Percentiles rank a stretch among this genome's conserved stretches.
phyloP scores from a whole-genome alignment of 2,888 invertebrate genomes.

The Hypselothyrea guttata region DNA sequence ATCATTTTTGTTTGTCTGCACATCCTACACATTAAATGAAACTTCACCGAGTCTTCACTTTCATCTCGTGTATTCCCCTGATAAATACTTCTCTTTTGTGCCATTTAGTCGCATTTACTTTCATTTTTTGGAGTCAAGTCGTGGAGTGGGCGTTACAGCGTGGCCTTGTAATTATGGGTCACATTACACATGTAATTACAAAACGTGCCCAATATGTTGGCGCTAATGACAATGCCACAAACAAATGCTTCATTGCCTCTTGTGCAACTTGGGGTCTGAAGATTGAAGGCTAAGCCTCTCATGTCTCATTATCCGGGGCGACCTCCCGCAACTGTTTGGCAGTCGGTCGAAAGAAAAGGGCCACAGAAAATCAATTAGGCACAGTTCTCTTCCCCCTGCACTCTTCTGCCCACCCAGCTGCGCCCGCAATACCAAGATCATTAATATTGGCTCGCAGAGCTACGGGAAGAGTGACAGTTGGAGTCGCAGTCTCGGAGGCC shows the following conservation, averaged over 20 bases:
- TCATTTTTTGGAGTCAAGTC: slow-evolving; percentile 39
- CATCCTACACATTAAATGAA: neutral
- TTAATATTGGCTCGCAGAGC: slow-evolving; percentile 48
- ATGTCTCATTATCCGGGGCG: slow-evolving; percentile 37
- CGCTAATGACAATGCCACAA: slow-evolving; percentile 45
- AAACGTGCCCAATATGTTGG: slow-evolving; percentile 43
- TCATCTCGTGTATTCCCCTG: neutral
- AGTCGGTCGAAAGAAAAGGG: slow-evolving; percentile 22
- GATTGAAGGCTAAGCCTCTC: slow-evolving; percentile 18
- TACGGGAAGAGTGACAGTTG: slow-evolving; percentile 37
- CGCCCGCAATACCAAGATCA: slow-evolving; percentile 47
- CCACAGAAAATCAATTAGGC: slow-evolving; percentile 67
- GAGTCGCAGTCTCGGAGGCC: slow-evolving; percentile 22
- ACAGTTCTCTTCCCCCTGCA: slow-evolving; percentile 27
- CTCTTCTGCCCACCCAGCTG: slow-evolving; percentile 16
- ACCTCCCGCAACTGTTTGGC: slow-evolving; percentile 48
- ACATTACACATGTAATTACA: slow-evolving; percentile 47
- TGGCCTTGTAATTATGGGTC: slow-evolving; percentile 36
- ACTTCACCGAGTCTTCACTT: slow-evolving; percentile 1
- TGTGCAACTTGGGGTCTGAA: slow-evolving; percentile 51
- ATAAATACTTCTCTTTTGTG: neutral
- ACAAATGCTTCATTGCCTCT: slow-evolving; percentile 28
- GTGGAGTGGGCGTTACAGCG: slow-evolving; percentile 8
- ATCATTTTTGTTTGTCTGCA: too few relatives aligned
- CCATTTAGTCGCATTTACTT: slow-evolving; percentile 41